Conservation (phyloP, 2,797 vertebrate genomes). For the Poeciliopsis infans region DNA sequence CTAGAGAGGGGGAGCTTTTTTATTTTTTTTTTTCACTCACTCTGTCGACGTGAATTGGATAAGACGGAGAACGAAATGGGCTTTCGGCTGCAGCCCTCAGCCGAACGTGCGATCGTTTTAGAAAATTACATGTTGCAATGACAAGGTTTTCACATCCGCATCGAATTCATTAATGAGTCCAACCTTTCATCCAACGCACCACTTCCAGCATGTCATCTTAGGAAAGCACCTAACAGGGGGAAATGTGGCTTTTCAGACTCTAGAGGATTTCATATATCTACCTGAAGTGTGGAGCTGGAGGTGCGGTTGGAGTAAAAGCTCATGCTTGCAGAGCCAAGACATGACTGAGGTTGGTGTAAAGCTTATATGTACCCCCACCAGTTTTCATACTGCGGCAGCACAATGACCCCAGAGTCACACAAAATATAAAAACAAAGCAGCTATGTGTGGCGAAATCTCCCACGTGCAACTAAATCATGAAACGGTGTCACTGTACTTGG, state of each 20-base stretch:
- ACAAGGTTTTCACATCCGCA: constrained; percentile 33
- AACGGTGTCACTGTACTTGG: not conserved
- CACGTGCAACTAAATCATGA: not conserved
- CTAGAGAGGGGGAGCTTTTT: constrained; percentile 38
- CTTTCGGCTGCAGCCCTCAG: constrained; percentile 16
- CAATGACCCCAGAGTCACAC: not conserved
- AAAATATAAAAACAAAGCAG: not conserved
- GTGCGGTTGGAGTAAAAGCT: constrained; percentile 23
- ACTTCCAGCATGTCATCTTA: constrained; percentile 33
- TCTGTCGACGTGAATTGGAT: constrained; percentile 47
- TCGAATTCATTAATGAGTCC: constrained; percentile 47
- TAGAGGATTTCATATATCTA: constrained; percentile 40
- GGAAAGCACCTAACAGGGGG: constrained; percentile 7
- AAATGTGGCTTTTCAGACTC: constrained; percentile 15
- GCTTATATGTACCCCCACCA: not conserved
- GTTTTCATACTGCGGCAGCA: not conserved
- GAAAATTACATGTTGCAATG: constrained; percentile 56
- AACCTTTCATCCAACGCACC: constrained; percentile 25
- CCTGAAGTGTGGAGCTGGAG: constrained; percentile 13
- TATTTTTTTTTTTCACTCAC: constrained; percentile 29
- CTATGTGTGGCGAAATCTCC: not conserved
- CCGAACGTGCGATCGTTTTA: constrained; percentile 35
- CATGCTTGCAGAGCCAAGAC: constrained; percentile 33
- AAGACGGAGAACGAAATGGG: constrained; percentile 49
- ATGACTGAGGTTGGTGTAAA: constrained; percentile 13